A percentile compares a stretch with the other conserved stretches of the same genome.
Evolutionary conservation across 53 echinoderm and acorn worm genomes (phyloP).

Genomic region (Antedon mediterranea): DNA sequence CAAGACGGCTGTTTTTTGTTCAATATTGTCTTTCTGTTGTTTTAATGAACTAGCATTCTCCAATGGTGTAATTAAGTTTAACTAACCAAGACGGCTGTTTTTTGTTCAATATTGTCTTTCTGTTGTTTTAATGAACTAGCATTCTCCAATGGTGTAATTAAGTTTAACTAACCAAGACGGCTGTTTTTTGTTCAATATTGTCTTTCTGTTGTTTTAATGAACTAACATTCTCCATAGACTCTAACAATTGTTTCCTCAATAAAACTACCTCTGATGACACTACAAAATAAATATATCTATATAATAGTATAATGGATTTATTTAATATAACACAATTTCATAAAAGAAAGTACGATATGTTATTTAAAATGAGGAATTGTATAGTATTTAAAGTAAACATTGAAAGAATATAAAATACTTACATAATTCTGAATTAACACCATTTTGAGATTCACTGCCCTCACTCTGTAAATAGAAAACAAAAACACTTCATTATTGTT

Average conservation of each 20-base stretch:
- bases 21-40: slow-evolving; percentile 80
- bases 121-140: slow-evolving; percentile 39
- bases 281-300: slow-evolving; percentile 1
- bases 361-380: no score
- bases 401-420: no score
- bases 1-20: slow-evolving; percentile 84
- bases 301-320: background rate
- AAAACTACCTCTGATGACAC: slow-evolving; percentile 73
- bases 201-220: slow-evolving; percentile 70
- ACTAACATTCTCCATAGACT: slow-evolving; percentile 40
- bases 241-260: slow-evolving; percentile 54
- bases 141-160: slow-evolving; percentile 3
- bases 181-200: slow-evolving; percentile 93
- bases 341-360: background rate
- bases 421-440: background rate
- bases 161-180: slow-evolving; percentile 41
- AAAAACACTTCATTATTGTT: background rate
- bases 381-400: no score
- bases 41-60: slow-evolving; percentile 45
- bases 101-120: slow-evolving; percentile 94
- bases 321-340: no score
- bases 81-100: slow-evolving; percentile 76
- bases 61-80: background rate
- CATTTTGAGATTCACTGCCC: background rate
- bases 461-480: background rate